A percentile compares a stretch with the other conserved stretches of the same genome.
phyloP scores from a whole-genome alignment of 2,113 vertebrate species.

The Eulemur macaco region DNA sequence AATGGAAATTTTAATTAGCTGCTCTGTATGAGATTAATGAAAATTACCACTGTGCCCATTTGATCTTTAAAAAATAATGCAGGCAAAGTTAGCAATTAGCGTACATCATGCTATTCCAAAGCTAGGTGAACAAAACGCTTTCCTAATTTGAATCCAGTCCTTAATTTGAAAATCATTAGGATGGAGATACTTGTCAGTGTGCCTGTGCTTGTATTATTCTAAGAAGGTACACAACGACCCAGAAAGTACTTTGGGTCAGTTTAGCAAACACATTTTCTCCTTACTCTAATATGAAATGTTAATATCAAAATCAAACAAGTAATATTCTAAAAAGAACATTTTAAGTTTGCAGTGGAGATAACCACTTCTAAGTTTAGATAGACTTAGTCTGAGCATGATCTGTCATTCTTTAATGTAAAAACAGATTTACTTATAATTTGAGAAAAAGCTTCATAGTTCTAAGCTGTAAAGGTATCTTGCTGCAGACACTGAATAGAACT shows the following conservation, averaged over 20 bases:
- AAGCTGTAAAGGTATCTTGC: background rate
- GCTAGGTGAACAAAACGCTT: conserved; percentile 80
- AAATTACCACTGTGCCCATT: conserved; percentile 85
- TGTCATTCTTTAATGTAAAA: conserved; percentile 34
- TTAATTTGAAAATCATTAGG: conserved; percentile 89
- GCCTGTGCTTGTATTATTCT: conserved; percentile 66
- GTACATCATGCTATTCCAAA: conserved; percentile 84
- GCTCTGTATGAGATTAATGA: conserved; percentile 89
- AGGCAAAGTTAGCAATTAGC: conserved; percentile 89
- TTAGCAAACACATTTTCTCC: conserved; percentile 50
- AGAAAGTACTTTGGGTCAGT: conserved; percentile 77
- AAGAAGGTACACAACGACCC: conserved; percentile 80
- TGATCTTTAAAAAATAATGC: conserved; percentile 86
- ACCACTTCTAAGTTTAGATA: background rate
- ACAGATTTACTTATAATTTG: background rate
- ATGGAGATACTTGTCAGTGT: conserved; percentile 49
- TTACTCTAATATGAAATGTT: background rate
- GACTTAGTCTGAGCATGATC: background rate
- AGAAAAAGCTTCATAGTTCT: background rate
- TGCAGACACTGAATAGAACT: background rate
- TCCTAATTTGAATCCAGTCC: conserved; percentile 85
- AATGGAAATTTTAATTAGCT: conserved; percentile 88
- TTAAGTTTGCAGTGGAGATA: background rate
- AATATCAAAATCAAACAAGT: background rate
- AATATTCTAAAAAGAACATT: conserved; percentile 3